Evolutionary conservation across 64 coral and sea anemone species (phyloP).

Genomic region (Catalaphyllia jardinei): DNA sequence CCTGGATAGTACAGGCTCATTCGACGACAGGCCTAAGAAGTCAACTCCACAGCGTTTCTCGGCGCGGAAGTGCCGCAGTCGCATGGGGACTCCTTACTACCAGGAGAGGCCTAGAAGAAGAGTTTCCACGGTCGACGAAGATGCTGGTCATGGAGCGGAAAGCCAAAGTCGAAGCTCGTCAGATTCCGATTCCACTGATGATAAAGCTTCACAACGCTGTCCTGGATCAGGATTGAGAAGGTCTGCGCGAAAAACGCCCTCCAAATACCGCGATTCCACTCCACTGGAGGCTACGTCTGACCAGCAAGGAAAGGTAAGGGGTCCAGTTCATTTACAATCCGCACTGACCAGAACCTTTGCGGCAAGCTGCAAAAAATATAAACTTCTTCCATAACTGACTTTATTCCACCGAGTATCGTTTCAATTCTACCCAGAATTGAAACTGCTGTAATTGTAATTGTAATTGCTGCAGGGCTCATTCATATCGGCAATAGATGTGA

Average conservation of each 20-base stretch:
- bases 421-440: background rate
- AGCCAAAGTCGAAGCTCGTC: conserved; percentile 11
- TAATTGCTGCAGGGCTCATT: no score
- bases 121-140: background rate
- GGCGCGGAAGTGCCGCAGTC: conserved; percentile 20
- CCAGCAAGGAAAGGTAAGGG: background rate
- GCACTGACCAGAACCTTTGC: no score
- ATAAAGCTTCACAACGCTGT: background rate
- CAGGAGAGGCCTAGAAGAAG: conserved; percentile 3
- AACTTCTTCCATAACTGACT: no score
- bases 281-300: background rate
- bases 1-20: background rate
- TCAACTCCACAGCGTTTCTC: background rate
- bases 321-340: background rate
- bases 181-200: background rate
- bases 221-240: conserved; percentile 24
- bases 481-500: no score
- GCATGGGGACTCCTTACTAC: conserved; percentile 11
- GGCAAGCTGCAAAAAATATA: no score
- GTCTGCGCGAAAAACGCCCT: conserved; percentile 14
- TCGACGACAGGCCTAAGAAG: background rate
- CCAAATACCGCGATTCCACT: conserved; percentile 26
- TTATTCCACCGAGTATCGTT: no score
- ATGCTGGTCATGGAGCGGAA: background rate
- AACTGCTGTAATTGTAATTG: no score